Evolutionary conservation across 2,888 invertebrate species (phyloP), one percentile per base, ranked within the genome.

Genomic region (Auanema sp.): DNA sequence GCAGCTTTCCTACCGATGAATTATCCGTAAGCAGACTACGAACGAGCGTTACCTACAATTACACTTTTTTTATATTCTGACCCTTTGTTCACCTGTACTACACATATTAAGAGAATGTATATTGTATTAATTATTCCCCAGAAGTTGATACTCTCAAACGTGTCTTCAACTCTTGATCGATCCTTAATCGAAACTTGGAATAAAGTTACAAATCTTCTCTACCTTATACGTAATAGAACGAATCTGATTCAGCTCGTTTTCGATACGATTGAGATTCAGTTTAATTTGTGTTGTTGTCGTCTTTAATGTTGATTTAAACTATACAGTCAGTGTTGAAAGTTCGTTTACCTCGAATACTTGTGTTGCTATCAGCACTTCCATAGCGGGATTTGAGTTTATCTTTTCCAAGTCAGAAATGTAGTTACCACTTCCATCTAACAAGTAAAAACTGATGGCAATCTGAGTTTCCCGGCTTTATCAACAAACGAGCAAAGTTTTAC

Each of bases 131-230:
- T 44, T 2, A 61, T 60, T 24, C 69, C 69, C 69, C 69, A 69
- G 60, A 66, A 66, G 53, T 69, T 69, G 24, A 69, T 54, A 16
- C 44, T 59, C 58, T 69, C 69, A 56, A 69, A 69, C 40, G 57
- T 69, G 40, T 51, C 50, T 54, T 69, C 69, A 11, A 61, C 65
- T 24, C 60, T 55, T 11, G 58, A 56, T 18, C 69, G 52, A 55
- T 60, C 58, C 64, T 64, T n/a, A 51, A 18, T 24, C 14, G 51
- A 8, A 18, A 8, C 1, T 49, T n/a, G 5, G 11, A 49, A 62
- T 3, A n/a, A 24, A 12, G 42, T 49, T 21, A 2, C 25, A 44
- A 42, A 62, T 8, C 11, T 64, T 54, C 8, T 41, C 41, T 24
- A 24, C 56, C n/a, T 24, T 42, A 14, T 18, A 42, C 14, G 21